Percentiles rank a stretch among this genome's conserved stretches.
These are phyloP conservation scores for Gnathonemus echidnorhynchus DNA, from an alignment of 2,113 vertebrate species.

Conservation along the genomic window DNA sequence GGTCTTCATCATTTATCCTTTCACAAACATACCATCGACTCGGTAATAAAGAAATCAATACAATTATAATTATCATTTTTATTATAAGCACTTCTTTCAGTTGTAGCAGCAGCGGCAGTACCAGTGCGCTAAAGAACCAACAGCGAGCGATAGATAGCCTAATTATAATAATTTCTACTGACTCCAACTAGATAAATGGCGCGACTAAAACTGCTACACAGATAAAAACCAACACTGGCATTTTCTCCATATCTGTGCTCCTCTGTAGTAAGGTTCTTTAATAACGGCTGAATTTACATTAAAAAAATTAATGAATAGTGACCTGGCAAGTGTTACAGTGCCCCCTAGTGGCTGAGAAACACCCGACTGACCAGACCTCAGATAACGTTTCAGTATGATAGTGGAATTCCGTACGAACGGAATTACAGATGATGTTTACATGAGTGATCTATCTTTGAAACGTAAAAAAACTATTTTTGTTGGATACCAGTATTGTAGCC, in stretches of 20 bases:
- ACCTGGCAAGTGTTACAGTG: slow-evolving; percentile 16
- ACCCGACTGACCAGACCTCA: background rate
- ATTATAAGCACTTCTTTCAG: background rate
- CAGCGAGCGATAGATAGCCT: background rate
- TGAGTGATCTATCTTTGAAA: background rate
- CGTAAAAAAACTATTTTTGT: background rate
- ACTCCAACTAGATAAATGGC: background rate
- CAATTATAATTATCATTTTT: background rate
- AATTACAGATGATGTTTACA: background rate
- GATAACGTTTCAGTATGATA: background rate
- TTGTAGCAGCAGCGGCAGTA: background rate
- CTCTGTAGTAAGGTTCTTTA: background rate
- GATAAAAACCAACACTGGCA: background rate
- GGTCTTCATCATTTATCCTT: slow-evolving; percentile 3
- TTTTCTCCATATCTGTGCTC: background rate
- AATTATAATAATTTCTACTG: background rate
- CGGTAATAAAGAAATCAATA: background rate
- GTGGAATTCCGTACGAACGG: background rate
- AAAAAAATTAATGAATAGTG: background rate
- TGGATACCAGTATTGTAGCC: background rate
- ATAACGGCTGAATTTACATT: background rate
- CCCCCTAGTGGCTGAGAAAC: slow-evolving; percentile 18
- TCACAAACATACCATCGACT: background rate
- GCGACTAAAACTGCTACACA: background rate
- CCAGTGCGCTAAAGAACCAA: background rate